Evolutionary conservation across 2,888 invertebrate genomes (phyloP).

Genomic region (Lamellibrachia satsuma): DNA sequence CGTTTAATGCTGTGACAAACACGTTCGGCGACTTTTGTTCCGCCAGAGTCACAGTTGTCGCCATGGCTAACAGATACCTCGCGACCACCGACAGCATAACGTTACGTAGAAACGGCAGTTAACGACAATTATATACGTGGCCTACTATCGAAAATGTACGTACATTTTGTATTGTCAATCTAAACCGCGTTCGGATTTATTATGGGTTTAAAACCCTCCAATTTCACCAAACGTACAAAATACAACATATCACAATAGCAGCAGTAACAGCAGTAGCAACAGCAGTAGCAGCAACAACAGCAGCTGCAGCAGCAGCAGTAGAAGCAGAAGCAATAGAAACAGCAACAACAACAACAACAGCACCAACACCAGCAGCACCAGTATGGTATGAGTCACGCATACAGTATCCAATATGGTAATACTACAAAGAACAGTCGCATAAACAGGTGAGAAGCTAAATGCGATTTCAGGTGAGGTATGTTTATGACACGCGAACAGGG

Average conservation of each 20-base stretch:
- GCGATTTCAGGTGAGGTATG: not conserved
- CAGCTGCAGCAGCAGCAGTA: too few species aligned
- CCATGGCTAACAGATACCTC: not conserved
- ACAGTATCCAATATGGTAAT: not conserved
- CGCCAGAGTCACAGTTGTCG: not conserved
- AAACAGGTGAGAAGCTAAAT: not conserved
- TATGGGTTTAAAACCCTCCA: not conserved
- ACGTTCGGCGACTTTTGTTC: not conserved
- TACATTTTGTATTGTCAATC: not conserved
- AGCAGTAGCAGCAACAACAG: too few species aligned
- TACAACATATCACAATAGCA: too few species aligned
- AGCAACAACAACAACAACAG: too few species aligned
- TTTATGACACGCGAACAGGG: not conserved
- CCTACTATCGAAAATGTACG: not conserved
- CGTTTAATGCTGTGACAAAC: not conserved
- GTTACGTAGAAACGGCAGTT: not conserved
- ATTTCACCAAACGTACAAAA: too few species aligned
- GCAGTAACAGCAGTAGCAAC: too few species aligned
- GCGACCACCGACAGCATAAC: not conserved
- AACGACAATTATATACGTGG: not conserved
- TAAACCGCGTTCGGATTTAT: not conserved
- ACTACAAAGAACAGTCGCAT: not conserved
- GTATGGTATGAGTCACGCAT: too few species aligned
- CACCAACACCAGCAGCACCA: too few species aligned
- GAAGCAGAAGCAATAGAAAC: too few species aligned